phyloP scores from a whole-genome alignment of 2,113 vertebrate genomes.

The Pogonocichla stellata region DNA sequence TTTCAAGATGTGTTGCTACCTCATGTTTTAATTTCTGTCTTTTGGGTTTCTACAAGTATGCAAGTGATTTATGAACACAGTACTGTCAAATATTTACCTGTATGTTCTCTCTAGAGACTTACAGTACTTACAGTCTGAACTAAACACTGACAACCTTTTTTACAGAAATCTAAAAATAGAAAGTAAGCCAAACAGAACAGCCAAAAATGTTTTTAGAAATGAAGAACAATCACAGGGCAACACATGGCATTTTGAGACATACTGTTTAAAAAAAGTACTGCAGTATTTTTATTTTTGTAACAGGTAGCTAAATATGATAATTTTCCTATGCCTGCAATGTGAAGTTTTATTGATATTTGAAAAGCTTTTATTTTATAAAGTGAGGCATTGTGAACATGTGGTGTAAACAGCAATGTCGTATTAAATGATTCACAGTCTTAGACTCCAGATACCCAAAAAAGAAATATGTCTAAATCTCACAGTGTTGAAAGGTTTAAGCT shows the following conservation, averaged over 20 bases:
- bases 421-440: background rate
- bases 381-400: background rate
- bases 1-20: background rate
- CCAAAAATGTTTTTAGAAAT: background rate
- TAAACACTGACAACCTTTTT: background rate
- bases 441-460: background rate
- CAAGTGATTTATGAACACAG: background rate
- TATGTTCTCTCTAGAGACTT: background rate
- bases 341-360: background rate
- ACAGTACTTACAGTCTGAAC: background rate
- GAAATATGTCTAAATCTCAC: conserved; percentile 33
- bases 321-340: background rate
- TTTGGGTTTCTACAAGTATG: background rate
- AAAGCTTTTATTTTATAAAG: background rate
- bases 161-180: background rate
- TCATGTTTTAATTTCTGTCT: background rate
- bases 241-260: background rate
- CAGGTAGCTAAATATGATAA: background rate
- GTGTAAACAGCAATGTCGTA: background rate
- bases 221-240: background rate
- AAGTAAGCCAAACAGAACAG: background rate
- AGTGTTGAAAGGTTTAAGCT: background rate
- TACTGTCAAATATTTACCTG: background rate
- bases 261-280: background rate
- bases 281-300: background rate